Base-by-base conservation (phyloP, 1,140 invertebrate species). In the Drosophila leontia region DNA sequence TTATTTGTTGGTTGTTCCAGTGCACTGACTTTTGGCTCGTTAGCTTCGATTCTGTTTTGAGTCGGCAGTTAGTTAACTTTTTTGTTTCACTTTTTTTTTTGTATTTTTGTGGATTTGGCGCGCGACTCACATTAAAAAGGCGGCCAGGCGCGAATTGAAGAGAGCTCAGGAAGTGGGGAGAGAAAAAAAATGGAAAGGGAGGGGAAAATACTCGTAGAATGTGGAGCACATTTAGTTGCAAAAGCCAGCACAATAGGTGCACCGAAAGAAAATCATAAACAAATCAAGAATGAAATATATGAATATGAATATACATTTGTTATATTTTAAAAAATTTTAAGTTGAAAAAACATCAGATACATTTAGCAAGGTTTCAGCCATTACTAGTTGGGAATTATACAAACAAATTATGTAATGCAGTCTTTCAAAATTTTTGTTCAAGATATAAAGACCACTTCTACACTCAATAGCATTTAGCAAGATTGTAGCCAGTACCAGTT, bases 1-100 rank as follows among this genome's bases (percentile, higher is more conserved):
- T 39, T 55, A 55, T 56, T 61, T 56, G 50, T 48, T 64, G 44
- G 48, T 56, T 76, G 76, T 87, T 87, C 83, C 84, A 88, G 71
- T 80, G 83, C 80, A 82, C 80, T 87, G 83, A 83, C 67, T 84
- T 80, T 74, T 77, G 64, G 67, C 71, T 83, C 77, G 80, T 84
- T 88, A 87, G 80, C 75, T 87, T 83, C 64, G 76, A 72, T 72
- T 72, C 69, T 71, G 69, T 72, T 72, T 71, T 58, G 29, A 48
- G 69, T 58, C 53, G 81, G 75, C 81, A 67, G 78, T 83, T 83
- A 67, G 67, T 84, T 60, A 60, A 53, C 71, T 76, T 55, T 82
- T 77, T 50, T 55, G 19, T 55, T 55, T 53, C 32, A 51, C 29
- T 62, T 39, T 55, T 67, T 68, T 69, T 29, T 67, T 59, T 71